Evolutionary conservation across 2,797 vertebrate species (phyloP).

Genomic region (Amblyraja radiata): DNA sequence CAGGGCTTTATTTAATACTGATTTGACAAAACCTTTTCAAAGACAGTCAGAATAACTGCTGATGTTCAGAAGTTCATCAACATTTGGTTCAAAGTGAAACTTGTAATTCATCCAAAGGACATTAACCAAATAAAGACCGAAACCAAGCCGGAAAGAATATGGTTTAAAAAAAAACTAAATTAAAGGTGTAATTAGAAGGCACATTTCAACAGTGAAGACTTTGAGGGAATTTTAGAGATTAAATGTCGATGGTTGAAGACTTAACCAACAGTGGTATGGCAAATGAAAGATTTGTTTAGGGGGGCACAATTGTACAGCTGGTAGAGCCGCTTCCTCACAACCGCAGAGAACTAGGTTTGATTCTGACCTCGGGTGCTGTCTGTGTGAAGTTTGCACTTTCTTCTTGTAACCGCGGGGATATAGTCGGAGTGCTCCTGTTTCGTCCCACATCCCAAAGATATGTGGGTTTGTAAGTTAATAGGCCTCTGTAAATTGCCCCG

Average conservation of each 20-base stretch:
- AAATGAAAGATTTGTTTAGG: background rate
- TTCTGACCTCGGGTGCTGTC: too few relatives aligned
- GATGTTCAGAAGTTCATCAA: background rate
- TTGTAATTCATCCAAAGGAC: background rate
- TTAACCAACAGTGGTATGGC: background rate
- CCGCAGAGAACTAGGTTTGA: too few relatives aligned
- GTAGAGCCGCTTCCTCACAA: too few relatives aligned
- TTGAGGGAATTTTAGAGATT: background rate
- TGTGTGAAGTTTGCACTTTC: too few relatives aligned
- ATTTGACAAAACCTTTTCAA: background rate
- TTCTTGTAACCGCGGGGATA: too few relatives aligned
- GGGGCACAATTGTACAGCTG: too few relatives aligned
- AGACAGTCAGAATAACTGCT: background rate
- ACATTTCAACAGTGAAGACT: background rate
- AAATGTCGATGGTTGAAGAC: too few relatives aligned
- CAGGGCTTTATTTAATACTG: background rate
- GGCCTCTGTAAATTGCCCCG: too few relatives aligned
- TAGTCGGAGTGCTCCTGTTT: too few relatives aligned
- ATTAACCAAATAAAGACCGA: background rate
- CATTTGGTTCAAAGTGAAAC: background rate
- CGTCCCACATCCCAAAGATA: too few relatives aligned
- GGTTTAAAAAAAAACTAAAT: background rate
- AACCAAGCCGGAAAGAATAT: background rate
- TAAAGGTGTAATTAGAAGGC: background rate
- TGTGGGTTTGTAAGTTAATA: too few relatives aligned